Evolutionary conservation across 1,140 invertebrate species (phyloP).

Genomic region (Drosophila ficusphila): DNA sequence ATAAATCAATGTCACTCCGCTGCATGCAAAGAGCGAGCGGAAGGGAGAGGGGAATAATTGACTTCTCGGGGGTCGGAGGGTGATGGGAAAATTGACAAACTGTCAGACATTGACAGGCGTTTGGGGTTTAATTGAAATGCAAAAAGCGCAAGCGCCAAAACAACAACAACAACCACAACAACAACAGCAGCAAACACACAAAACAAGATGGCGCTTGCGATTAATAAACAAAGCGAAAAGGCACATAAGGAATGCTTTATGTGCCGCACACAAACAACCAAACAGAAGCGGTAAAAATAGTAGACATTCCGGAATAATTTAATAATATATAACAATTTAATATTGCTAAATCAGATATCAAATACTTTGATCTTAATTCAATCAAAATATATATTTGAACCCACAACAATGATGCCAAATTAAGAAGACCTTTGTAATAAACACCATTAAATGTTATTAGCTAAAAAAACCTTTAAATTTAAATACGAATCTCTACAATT

Average conservation of each 20-base stretch:
- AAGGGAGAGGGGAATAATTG: constrained; percentile 15
- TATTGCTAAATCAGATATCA: no score
- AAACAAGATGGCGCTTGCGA: constrained; percentile 79
- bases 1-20: constrained; percentile 73
- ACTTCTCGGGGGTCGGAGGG: neutral
- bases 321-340: neutral
- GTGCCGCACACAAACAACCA: neutral
- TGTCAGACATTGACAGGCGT: constrained; percentile 81
- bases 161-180: constrained; percentile 47
- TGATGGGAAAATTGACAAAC: constrained; percentile 74
- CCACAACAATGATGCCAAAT: neutral
- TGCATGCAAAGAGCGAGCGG: constrained; percentile 17
- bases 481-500: constrained; percentile 4
- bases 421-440: no score
- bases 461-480: neutral
- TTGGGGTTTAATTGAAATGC: constrained; percentile 81
- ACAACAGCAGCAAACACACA: constrained; percentile 23
- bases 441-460: neutral
- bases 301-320: neutral
- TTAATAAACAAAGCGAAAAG: constrained; percentile 68
- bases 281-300: neutral
- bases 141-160: constrained; percentile 81
- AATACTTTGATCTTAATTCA: no score
- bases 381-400: neutral
- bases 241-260: constrained; percentile 14